Evolutionary conservation across 2,888 invertebrate species (phyloP).

Genomic region (Eledona agricola): DNA sequence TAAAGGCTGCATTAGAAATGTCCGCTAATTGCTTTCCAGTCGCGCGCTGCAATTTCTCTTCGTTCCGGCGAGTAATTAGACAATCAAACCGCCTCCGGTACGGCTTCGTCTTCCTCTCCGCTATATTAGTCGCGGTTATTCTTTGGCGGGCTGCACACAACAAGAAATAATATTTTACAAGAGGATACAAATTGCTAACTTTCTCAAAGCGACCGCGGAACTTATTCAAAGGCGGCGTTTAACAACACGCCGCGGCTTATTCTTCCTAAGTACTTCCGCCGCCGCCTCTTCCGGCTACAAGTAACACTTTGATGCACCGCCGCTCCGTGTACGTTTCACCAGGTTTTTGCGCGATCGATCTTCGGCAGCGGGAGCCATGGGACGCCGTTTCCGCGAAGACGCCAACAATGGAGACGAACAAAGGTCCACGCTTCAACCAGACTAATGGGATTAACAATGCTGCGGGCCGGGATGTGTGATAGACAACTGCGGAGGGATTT

Average conservation of each 20-base stretch:
- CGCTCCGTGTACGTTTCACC: constrained; percentile 4
- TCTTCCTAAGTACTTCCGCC: constrained; percentile 45
- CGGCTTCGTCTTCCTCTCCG: constrained; percentile 14
- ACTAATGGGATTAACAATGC: constrained; percentile 60
- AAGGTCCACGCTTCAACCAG: constrained; percentile 55
- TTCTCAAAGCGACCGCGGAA: constrained; percentile 52
- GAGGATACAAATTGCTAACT: constrained; percentile 55
- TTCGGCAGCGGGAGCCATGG: constrained; percentile 42
- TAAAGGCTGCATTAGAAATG: constrained; percentile 29
- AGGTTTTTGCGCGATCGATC: not conserved
- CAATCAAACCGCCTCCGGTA: constrained; percentile 24
- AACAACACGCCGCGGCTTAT: constrained; percentile 46
- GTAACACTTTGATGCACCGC: constrained; percentile 51
- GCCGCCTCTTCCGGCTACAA: constrained; percentile 47
- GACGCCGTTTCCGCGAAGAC: constrained; percentile 58
- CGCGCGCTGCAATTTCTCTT: constrained; percentile 21
- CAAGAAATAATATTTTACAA: constrained; percentile 55
- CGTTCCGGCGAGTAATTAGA: constrained; percentile 28
- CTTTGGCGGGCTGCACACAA: constrained; percentile 28
- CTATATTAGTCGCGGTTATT: constrained; percentile 27
- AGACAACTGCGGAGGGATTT: constrained; percentile 49
- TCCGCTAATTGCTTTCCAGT: constrained; percentile 29
- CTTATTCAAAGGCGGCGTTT: constrained; percentile 49
- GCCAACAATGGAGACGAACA: constrained; percentile 56
- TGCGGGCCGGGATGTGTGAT: constrained; percentile 58